Conservation (phyloP, 92 coral and sea anemone species). For the Phenganax stokvisi region DNA sequence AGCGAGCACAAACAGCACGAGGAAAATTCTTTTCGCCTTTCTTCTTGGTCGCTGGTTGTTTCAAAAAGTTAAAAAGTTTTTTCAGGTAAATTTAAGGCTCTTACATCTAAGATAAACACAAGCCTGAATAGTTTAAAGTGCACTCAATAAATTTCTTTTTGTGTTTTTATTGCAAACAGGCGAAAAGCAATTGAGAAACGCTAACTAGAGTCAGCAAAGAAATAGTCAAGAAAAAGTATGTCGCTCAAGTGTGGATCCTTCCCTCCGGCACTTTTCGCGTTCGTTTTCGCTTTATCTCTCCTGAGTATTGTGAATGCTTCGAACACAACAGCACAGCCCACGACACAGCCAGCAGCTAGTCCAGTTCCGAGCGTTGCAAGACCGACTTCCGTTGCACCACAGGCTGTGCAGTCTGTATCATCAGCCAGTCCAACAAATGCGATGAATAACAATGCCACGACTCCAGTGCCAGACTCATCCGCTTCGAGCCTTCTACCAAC, state of each 20-base stretch:
- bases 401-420: not conserved
- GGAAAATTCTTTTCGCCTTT: not conserved
- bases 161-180: not conserved
- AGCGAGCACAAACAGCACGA: not conserved
- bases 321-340: too few relatives aligned
- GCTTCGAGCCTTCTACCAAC: conserved; percentile 21
- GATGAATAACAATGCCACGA: not conserved
- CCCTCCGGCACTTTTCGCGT: not conserved
- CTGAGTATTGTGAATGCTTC: not conserved
- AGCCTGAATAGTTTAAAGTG: not conserved
- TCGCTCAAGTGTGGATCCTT: not conserved
- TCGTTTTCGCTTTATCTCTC: not conserved
- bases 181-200: not conserved
- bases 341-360: not conserved
- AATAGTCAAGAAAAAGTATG: not conserved
- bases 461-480: conserved; percentile 10
- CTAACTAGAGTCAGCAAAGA: not conserved
- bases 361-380: not conserved
- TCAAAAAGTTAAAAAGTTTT: not conserved
- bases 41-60: conserved; percentile 5
- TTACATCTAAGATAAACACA: not conserved
- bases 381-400: not conserved
- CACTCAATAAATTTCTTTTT: not conserved
- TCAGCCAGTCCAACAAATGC: not conserved
- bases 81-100: conserved; percentile 8